phyloP scores from a whole-genome alignment of 23 tunicate species.

The Styela clava region DNA sequence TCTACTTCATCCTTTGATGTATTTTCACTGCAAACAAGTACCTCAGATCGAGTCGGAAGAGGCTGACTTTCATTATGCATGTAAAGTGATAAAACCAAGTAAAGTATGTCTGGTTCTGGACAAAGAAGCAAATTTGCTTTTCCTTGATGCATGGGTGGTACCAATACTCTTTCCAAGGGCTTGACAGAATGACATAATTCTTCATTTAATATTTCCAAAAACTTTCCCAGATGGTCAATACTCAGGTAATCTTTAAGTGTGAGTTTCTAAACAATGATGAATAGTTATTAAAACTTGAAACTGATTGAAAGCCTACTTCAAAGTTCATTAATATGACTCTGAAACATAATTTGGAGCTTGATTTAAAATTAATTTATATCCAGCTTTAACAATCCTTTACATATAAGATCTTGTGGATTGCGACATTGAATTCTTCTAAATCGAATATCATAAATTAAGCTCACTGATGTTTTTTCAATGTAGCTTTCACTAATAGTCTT shows the following conservation, averaged over 20 bases:
- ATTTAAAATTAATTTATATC: too few species aligned
- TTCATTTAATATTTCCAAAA: constrained; percentile 19
- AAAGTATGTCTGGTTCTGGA: constrained; percentile 24
- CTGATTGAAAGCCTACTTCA: too few species aligned
- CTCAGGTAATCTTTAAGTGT: constrained; percentile 64
- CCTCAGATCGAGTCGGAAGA: constrained; percentile 44
- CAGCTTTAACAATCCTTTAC: too few species aligned
- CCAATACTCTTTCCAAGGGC: not conserved
- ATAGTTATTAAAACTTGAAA: not conserved
- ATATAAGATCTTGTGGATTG: too few species aligned
- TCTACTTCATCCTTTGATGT: constrained; percentile 54
- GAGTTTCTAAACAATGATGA: constrained; percentile 20
- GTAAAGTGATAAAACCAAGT: constrained; percentile 29
- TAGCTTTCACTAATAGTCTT: constrained; percentile 47
- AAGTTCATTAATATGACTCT: too few species aligned
- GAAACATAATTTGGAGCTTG: too few species aligned
- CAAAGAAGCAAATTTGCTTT: constrained; percentile 39
- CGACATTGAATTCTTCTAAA: too few species aligned
- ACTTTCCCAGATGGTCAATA: constrained; percentile 61
- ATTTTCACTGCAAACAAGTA: constrained; percentile 38
- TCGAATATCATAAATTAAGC: not conserved
- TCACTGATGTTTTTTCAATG: constrained; percentile 41
- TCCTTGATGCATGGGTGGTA: constrained; percentile 16
- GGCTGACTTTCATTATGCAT: constrained; percentile 18
- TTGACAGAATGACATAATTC: not conserved